Conservation (phyloP, 2,113 vertebrate genomes). For the Nanorana parkeri region DNA sequence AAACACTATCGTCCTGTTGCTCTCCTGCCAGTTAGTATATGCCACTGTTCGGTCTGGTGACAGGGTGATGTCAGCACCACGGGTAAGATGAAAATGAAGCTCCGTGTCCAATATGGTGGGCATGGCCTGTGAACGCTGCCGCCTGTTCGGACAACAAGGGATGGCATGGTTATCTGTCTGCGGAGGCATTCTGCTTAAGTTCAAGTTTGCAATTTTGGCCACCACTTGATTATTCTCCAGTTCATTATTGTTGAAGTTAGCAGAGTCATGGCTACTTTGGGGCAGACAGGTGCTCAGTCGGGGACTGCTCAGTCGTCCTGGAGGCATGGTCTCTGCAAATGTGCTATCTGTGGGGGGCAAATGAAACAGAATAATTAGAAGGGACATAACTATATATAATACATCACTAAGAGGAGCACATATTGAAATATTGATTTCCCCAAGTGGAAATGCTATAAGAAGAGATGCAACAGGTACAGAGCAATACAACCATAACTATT, state of each 20-base stretch:
- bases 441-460: too few relatives aligned
- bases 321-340: constrained; percentile 92
- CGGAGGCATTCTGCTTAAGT: constrained; percentile 76
- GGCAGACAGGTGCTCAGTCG: constrained; percentile 93
- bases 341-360: constrained; percentile 81
- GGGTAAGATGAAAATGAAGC: constrained; percentile 90
- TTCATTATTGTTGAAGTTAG: constrained; percentile 98
- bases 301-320: constrained; percentile 84
- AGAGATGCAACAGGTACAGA: too few relatives aligned
- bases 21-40: constrained; percentile 90
- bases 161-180: constrained; percentile 81
- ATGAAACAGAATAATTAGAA: not conserved
- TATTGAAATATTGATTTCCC: too few relatives aligned
- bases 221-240: constrained; percentile 95
- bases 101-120: constrained; percentile 86
- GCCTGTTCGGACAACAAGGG: constrained; percentile 82
- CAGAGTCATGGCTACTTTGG: constrained; percentile 93
- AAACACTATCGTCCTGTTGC: constrained; percentile 92
- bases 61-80: constrained; percentile 88
- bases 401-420: too few relatives aligned
- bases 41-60: constrained; percentile 89
- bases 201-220: constrained; percentile 91
- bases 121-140: constrained; percentile 72
- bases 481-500: too few relatives aligned
- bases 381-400: not conserved